Base-by-base conservation (phyloP, 2,888 invertebrate genomes). In the Ceramica pisi region DNA sequence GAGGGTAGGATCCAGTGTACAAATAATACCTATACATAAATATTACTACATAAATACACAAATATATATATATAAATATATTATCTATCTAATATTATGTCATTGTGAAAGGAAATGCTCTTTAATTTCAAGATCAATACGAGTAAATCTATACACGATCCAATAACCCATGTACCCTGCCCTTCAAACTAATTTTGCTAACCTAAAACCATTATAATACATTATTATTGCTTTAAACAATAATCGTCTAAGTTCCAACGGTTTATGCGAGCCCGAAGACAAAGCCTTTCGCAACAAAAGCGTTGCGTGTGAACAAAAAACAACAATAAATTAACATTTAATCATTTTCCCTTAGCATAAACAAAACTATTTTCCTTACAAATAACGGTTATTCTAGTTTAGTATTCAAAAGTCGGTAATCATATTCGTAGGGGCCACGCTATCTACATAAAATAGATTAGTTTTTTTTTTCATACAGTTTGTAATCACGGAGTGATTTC, bases 321-420 rank as follows among this genome's bases (percentile, higher is more conserved):
- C 72, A 71, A 80, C 71, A 59, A 83, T 84, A 83, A 83, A 84
- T 83, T 83, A 84, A 72, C 67, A 72, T 82, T 65, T 73, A 82
- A 83, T 84, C 84, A 84, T 72, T 82, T 81, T 66, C 31, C 74
- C 14, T 65, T 23, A 53, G 56, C 65, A 81, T 81, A 74, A 81
- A 80, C 71, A 62, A 72, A 82, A 83, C 74, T 69, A 80, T 84
- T 82, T 80, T 60, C 46, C 57, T 55, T 41, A 78, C 69, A 84
- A 84, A 82, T 84, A 63, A 80, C 72, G 14, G 82, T 73, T 75
- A 69, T 82, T 78, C 66, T 53, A 38, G 57, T 68, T 75, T 55
- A 67, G 67, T 65, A 67, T 82, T 81, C 67, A 57, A 73, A 78
- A 63, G 71, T 75, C 66, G 44, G 72, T 78, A 73, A 75, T 73